A percentile compares a stretch with the other conserved stretches of the same genome.
Conservation (phyloP, 2,888 invertebrate genomes). For the Polydrusus pterygomalis region DNA sequence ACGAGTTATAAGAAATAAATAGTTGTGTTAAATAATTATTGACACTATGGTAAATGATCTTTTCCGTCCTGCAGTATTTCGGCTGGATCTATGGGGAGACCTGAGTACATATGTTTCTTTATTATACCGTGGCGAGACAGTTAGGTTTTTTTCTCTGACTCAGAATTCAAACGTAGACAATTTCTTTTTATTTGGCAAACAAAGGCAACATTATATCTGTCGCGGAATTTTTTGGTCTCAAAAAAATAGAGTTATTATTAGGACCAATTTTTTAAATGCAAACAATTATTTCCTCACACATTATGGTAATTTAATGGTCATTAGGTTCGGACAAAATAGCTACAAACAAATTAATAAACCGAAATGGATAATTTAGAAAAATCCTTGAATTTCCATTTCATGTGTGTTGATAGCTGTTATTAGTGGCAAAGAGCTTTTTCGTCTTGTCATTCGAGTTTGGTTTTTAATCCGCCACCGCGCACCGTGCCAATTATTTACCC, state of each 20-base stretch:
- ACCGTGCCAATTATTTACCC: constrained; percentile 54
- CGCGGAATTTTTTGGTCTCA: background rate
- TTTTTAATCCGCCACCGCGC: constrained; percentile 53
- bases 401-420: constrained; percentile 52
- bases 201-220: too few species aligned
- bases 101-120: too few species aligned
- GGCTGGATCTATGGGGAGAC: too few species aligned
- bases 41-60: too few species aligned
- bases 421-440: constrained; percentile 51
- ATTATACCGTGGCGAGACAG: too few species aligned
- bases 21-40: too few species aligned
- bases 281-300: constrained; percentile 43
- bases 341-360: constrained; percentile 54
- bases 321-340: constrained; percentile 51
- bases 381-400: constrained; percentile 51
- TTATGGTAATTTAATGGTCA: constrained; percentile 56
- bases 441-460: constrained; percentile 55
- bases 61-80: too few species aligned
- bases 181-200: too few species aligned
- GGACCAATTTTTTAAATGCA: background rate
- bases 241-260: constrained; percentile 7
- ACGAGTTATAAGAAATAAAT: too few species aligned
- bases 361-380: constrained; percentile 49
- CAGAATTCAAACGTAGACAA: too few species aligned
- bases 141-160: too few species aligned